Conservation (phyloP, 2,888 invertebrate species). For the Leucozona laternaria region DNA sequence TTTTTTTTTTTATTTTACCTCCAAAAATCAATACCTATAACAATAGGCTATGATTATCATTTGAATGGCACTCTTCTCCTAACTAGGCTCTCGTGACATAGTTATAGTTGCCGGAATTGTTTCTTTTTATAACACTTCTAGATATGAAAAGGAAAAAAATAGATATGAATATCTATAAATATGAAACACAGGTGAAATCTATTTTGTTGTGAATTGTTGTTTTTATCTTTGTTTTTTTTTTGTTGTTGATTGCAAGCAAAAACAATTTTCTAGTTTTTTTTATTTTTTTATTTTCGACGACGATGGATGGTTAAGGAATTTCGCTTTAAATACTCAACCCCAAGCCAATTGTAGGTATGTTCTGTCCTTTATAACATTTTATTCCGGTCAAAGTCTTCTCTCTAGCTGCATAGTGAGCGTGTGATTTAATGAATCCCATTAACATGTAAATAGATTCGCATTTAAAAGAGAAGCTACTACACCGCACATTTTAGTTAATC, state of each 20-base stretch:
- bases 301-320: conserved; percentile 45
- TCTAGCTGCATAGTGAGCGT: background rate
- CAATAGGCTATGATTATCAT: conserved; percentile 71
- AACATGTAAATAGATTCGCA: conserved; percentile 44
- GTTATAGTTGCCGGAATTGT: conserved; percentile 61
- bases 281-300: conserved; percentile 4
- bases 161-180: background rate
- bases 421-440: conserved; percentile 25
- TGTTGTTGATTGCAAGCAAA: background rate
- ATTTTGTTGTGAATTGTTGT: conserved; percentile 29
- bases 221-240: conserved; percentile 2
- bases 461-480: background rate
- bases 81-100: conserved; percentile 67
- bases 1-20: conserved; percentile 15
- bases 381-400: conserved; percentile 68
- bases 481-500: conserved; percentile 52
- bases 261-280: background rate
- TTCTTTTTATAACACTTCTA: conserved; percentile 28
- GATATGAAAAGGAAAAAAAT: conserved; percentile 23
- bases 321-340: conserved; percentile 37
- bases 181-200: conserved; percentile 46
- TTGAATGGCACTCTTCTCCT: conserved; percentile 59
- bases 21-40: conserved; percentile 72
- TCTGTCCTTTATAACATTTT: conserved; percentile 63
- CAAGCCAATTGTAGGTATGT: conserved; percentile 10